Conservation (phyloP, 2,113 vertebrate genomes). For the Peromyscus maniculatus region DNA sequence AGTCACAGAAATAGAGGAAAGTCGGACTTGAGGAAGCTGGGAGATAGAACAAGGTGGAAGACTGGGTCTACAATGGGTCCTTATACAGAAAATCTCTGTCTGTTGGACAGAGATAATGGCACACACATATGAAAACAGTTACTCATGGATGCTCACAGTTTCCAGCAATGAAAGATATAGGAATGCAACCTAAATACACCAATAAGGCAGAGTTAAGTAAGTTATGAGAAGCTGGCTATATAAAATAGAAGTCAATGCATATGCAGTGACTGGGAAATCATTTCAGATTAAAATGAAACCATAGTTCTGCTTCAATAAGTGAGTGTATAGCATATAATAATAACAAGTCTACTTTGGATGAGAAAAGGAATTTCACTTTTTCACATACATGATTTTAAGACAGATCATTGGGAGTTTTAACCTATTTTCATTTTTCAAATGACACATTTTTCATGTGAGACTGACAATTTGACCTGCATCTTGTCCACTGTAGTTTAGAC, state of each 20-base stretch:
- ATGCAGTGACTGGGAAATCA: background rate
- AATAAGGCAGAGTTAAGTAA: background rate
- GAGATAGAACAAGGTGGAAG: background rate
- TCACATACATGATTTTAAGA: background rate
- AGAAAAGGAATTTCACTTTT: constrained; percentile 32
- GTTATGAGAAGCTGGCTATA: background rate
- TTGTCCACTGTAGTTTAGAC: background rate
- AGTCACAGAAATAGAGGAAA: background rate
- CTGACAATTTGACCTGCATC: background rate
- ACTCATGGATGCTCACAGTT: background rate
- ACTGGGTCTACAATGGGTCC: background rate
- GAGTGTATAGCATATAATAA: background rate
- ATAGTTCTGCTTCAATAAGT: background rate
- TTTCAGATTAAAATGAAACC: background rate
- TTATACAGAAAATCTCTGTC: background rate
- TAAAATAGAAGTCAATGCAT: background rate
- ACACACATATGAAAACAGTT: background rate
- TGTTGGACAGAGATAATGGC: background rate
- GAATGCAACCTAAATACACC: background rate
- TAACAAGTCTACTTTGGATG: background rate
- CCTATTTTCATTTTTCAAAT: constrained; percentile 35
- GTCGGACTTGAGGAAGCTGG: background rate
- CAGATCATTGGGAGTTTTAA: background rate
- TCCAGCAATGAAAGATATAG: background rate
- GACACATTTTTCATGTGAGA: background rate